Conservation (phyloP, 2,888 invertebrate genomes). For the Graphium colonna region DNA sequence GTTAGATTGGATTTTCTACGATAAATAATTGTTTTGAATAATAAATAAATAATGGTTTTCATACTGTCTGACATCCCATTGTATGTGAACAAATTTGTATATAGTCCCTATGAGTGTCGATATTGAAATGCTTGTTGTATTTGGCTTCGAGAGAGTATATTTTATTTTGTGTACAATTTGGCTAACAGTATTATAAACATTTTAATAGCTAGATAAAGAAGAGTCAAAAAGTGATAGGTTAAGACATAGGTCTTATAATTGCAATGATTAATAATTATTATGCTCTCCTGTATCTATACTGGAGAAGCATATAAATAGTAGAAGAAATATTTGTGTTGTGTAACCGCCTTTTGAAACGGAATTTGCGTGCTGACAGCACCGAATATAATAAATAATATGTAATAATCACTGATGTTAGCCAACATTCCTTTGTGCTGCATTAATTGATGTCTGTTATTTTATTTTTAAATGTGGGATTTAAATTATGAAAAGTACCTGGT, state of each 20-base stretch:
- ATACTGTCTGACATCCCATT: conserved; percentile 17
- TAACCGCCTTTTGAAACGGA: background rate
- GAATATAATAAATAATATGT: too few relatives aligned
- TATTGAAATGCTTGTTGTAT: conserved; percentile 18
- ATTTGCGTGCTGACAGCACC: conserved; percentile 19
- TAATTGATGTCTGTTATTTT: conserved; percentile 58
- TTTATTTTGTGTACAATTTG: conserved; percentile 14
- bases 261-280: conserved; percentile 10
- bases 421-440: conserved; percentile 78
- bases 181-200: conserved; percentile 62
- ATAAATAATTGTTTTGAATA: conserved; percentile 13
- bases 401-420: conserved; percentile 55
- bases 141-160: conserved; percentile 11
- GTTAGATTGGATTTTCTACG: conserved; percentile 31
- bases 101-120: conserved; percentile 16
- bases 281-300: conserved; percentile 14
- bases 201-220: conserved; percentile 19
- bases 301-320: conserved; percentile 1
- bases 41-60: conserved; percentile 14
- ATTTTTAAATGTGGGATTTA: conserved; percentile 62
- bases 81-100: conserved; percentile 19
- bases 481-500: conserved; percentile 79
- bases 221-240: conserved; percentile 35
- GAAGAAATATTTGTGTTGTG: conserved; percentile 4
- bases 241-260: background rate